These are phyloP conservation scores for Gulo gulo DNA, from an alignment of 2,113 vertebrate genomes.

Conservation along the genomic window DNA sequence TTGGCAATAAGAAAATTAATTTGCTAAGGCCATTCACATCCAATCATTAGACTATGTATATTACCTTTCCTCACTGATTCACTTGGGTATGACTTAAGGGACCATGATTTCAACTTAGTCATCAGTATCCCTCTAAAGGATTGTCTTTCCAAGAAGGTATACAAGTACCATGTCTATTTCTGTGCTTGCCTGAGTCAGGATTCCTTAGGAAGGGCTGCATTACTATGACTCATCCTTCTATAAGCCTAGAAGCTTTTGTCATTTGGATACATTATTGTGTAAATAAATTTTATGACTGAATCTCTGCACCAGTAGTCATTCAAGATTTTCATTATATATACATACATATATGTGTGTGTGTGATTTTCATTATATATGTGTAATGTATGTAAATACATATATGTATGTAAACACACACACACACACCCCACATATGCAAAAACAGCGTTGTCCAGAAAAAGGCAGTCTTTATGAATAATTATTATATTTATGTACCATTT, in stretches of 20 bases:
- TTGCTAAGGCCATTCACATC: background rate
- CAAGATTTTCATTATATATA: background rate
- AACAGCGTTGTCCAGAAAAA: background rate
- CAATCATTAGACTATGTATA: background rate
- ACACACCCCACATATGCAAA: background rate
- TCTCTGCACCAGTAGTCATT: background rate
- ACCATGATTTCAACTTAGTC: background rate
- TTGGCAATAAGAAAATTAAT: background rate
- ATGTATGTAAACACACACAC: background rate
- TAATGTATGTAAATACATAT: background rate
- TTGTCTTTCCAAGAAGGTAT: background rate
- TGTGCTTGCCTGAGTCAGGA: conserved; percentile 1
- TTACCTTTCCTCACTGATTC: background rate
- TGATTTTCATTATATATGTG: background rate
- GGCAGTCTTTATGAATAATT: background rate
- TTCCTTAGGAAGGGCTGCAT: background rate
- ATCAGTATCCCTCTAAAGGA: background rate
- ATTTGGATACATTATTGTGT: background rate
- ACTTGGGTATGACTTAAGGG: background rate
- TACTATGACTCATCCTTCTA: background rate
- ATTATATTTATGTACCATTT: background rate
- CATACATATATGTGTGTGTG: background rate
- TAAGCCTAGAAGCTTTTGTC: background rate
- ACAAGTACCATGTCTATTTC: background rate
- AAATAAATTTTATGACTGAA: background rate